Conservation (phyloP, 35 echinoderm and acorn worm genomes). For the Apostichopus japonicus region DNA sequence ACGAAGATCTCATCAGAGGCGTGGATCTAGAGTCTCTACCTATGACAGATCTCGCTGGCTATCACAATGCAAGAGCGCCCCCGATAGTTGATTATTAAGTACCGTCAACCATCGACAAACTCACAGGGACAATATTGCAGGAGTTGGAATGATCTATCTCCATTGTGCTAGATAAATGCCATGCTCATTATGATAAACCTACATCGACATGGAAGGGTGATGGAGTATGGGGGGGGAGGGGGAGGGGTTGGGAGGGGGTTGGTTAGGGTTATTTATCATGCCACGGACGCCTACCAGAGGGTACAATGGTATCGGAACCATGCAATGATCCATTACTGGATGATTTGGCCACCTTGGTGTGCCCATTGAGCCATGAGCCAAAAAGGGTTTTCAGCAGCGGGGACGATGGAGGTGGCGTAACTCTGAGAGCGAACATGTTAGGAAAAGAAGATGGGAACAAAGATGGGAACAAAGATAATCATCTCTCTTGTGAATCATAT, state of each 20-base stretch:
- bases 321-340: slow-evolving; percentile 30
- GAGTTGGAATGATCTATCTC: too few relatives aligned
- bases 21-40: too few relatives aligned
- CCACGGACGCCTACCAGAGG: slow-evolving; percentile 24
- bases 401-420: slow-evolving; percentile 28
- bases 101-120: too few relatives aligned
- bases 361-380: slow-evolving; percentile 40
- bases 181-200: neutral
- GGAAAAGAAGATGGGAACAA: neutral
- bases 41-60: too few relatives aligned
- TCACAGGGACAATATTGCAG: too few relatives aligned
- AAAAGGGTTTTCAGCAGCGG: slow-evolving; percentile 52
- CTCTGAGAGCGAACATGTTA: neutral
- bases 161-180: neutral
- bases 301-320: slow-evolving; percentile 32
- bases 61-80: too few relatives aligned
- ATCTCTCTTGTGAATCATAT: neutral
- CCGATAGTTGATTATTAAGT: too few relatives aligned
- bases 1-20: too few relatives aligned
- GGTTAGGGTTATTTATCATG: neutral
- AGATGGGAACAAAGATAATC: neutral
- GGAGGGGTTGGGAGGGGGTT: neutral
- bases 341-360: slow-evolving; percentile 33
- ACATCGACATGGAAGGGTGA: neutral
- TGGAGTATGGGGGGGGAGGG: neutral